These are phyloP conservation scores for Poecilia gillii DNA, from an alignment of 2,797 vertebrate species.

Conservation along the genomic window DNA sequence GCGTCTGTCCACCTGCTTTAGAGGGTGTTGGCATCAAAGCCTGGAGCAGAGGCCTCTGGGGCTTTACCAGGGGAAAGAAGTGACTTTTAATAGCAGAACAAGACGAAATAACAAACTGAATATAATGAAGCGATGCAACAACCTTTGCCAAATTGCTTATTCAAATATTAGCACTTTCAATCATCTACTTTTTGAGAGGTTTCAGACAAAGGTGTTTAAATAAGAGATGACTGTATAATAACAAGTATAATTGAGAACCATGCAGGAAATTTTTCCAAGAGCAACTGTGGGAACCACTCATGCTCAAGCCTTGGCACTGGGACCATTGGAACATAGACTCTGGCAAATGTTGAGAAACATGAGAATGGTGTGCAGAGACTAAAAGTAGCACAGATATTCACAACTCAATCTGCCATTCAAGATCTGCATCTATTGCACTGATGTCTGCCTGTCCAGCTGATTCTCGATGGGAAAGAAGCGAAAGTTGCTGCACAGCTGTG, in stretches of 20 bases:
- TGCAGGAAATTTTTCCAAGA: slow-evolving; percentile 54
- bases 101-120: slow-evolving; percentile 9
- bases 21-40: slow-evolving; percentile 76
- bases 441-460: slow-evolving; percentile 52
- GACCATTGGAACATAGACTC: slow-evolving; percentile 67
- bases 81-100: slow-evolving; percentile 43
- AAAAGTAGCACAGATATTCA: slow-evolving; percentile 83
- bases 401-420: slow-evolving; percentile 74
- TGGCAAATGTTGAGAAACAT: slow-evolving; percentile 76
- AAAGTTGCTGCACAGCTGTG: slow-evolving; percentile 14
- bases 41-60: slow-evolving; percentile 65
- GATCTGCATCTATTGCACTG: slow-evolving; percentile 54
- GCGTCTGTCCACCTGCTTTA: slow-evolving; percentile 73
- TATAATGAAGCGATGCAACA: slow-evolving; percentile 14
- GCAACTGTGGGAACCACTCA: slow-evolving; percentile 72
- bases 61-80: slow-evolving; percentile 59
- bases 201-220: slow-evolving; percentile 19
- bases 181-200: slow-evolving; percentile 7
- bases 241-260: slow-evolving; percentile 39
- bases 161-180: slow-evolving; percentile 1
- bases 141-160: slow-evolving; percentile 3
- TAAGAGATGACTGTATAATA: slow-evolving; percentile 27
- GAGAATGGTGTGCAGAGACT: slow-evolving; percentile 74
- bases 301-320: slow-evolving; percentile 68
- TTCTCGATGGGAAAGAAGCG: slow-evolving; percentile 52